These are phyloP conservation scores for Opisthograptis luteolata DNA, from an alignment of 2,888 invertebrate genomes.

Conservation along the genomic window DNA sequence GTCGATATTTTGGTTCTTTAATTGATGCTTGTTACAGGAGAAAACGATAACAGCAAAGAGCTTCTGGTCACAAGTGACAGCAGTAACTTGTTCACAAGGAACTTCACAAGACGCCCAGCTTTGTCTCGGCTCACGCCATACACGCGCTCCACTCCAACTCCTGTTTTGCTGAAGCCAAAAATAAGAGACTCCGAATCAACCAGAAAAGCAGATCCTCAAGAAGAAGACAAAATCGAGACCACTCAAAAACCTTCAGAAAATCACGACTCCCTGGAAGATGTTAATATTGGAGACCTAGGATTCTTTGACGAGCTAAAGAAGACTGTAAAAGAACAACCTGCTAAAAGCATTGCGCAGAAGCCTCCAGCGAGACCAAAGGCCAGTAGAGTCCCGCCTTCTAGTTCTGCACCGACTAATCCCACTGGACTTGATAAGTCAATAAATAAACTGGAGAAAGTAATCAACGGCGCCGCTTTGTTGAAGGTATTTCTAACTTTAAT, in stretches of 20 bases:
- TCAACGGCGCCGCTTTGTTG: slow-evolving; percentile 66
- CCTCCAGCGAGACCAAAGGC: slow-evolving; percentile 7
- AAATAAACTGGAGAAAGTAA: slow-evolving; percentile 63
- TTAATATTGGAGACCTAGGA: slow-evolving; percentile 57
- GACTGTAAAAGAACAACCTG: slow-evolving; percentile 25
- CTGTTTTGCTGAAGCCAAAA: slow-evolving; percentile 12
- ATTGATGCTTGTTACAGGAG: slow-evolving; percentile 58
- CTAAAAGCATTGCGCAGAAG: slow-evolving; percentile 10
- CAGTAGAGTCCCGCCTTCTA: slow-evolving; percentile 4
- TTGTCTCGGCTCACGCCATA: slow-evolving; percentile 67
- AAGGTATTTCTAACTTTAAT: slow-evolving; percentile 49
- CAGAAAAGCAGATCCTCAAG: slow-evolving; percentile 19
- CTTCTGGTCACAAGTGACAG: slow-evolving; percentile 85
- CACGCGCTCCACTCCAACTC: slow-evolving; percentile 32
- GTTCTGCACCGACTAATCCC: slow-evolving; percentile 40
- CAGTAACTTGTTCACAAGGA: slow-evolving; percentile 62
- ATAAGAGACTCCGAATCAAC: slow-evolving; percentile 10
- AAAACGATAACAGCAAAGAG: slow-evolving; percentile 85
- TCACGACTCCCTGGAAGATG: slow-evolving; percentile 49
- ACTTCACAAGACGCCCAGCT: slow-evolving; percentile 68
- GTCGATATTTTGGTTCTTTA: no score
- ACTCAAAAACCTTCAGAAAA: slow-evolving; percentile 27
- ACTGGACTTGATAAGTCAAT: slow-evolving; percentile 56
- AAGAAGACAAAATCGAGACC: slow-evolving; percentile 27
- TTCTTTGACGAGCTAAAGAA: slow-evolving; percentile 59